Evolutionary conservation across 2,113 vertebrate species (phyloP).

Genomic region (Paramormyrops kingsleyae): DNA sequence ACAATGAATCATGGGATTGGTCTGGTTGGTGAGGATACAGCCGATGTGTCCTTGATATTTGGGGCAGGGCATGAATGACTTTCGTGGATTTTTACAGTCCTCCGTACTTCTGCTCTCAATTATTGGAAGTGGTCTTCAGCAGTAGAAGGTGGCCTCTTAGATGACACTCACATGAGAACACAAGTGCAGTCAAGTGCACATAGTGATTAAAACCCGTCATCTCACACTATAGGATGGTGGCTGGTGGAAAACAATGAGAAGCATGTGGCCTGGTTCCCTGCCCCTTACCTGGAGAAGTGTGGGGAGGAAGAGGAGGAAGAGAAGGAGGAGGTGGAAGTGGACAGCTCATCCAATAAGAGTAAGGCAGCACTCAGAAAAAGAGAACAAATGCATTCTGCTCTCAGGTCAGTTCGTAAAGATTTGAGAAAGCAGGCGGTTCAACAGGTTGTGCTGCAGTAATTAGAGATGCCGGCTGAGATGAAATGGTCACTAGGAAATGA

Average conservation of each 20-base stretch:
- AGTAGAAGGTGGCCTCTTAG: neutral
- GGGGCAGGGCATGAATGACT: neutral
- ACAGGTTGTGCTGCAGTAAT: neutral
- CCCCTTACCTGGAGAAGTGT: slow-evolving; percentile 72
- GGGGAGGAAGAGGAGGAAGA: slow-evolving; percentile 37
- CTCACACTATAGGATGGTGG: slow-evolving; percentile 80
- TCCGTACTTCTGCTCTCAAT: neutral
- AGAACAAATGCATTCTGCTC: neutral
- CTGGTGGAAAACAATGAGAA: slow-evolving; percentile 78
- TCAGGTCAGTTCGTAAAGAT: neutral
- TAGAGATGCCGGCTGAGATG: neutral
- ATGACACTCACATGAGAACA: neutral
- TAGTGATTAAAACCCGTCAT: neutral
- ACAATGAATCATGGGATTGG: neutral
- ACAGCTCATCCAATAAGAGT: neutral
- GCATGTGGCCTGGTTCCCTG: slow-evolving; percentile 84
- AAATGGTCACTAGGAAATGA: neutral
- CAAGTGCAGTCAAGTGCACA: neutral
- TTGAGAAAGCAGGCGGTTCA: neutral
- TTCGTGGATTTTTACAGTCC: neutral
- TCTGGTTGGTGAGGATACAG: neutral
- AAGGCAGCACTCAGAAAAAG: neutral
- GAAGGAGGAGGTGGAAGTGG: slow-evolving; percentile 11
- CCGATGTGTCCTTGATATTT: neutral
- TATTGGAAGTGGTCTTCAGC: neutral